Evolutionary conservation across 2,888 invertebrate species (phyloP).

Genomic region (Ichneumon xanthorius): DNA sequence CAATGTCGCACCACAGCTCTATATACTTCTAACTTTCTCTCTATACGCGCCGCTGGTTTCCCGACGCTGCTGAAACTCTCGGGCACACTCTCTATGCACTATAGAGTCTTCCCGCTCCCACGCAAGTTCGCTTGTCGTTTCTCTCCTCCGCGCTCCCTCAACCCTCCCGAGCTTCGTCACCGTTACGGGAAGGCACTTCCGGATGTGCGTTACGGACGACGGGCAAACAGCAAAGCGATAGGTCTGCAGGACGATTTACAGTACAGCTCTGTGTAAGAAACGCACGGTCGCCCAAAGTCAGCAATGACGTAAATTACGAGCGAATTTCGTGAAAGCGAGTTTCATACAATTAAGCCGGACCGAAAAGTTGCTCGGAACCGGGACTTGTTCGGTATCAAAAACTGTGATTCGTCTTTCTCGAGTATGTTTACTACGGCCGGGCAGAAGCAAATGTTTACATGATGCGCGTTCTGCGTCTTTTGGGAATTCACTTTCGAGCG

Average conservation of each 20-base stretch:
- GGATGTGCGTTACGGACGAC: slow-evolving; percentile 40
- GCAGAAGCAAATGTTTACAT: too few relatives aligned
- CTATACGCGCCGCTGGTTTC: slow-evolving; percentile 62
- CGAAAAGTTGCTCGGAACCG: too few relatives aligned
- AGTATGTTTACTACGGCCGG: too few relatives aligned
- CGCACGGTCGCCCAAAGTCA: not conserved
- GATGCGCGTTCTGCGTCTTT: too few relatives aligned
- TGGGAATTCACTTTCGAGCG: too few relatives aligned
- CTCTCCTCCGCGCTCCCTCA: slow-evolving; percentile 51
- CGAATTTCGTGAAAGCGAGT: not conserved
- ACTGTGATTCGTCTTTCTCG: too few relatives aligned
- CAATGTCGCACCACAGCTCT: slow-evolving; percentile 57
- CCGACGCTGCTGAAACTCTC: slow-evolving; percentile 58
- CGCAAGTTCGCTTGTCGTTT: slow-evolving; percentile 42
- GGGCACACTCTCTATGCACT: slow-evolving; percentile 47
- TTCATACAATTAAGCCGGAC: not conserved
- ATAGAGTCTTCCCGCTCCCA: slow-evolving; percentile 47
- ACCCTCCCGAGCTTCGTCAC: slow-evolving; percentile 28
- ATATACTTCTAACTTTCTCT: slow-evolving; percentile 32
- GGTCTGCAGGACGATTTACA: slow-evolving; percentile 15
- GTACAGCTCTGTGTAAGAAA: slow-evolving; percentile 12
- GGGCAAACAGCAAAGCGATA: slow-evolving; percentile 28
- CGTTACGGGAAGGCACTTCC: slow-evolving; percentile 28
- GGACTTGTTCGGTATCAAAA: too few relatives aligned
- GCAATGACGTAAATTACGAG: slow-evolving; percentile 8